phyloP scores from a whole-genome alignment of 2,888 invertebrate species.

The Rhamnusium bicolor region DNA sequence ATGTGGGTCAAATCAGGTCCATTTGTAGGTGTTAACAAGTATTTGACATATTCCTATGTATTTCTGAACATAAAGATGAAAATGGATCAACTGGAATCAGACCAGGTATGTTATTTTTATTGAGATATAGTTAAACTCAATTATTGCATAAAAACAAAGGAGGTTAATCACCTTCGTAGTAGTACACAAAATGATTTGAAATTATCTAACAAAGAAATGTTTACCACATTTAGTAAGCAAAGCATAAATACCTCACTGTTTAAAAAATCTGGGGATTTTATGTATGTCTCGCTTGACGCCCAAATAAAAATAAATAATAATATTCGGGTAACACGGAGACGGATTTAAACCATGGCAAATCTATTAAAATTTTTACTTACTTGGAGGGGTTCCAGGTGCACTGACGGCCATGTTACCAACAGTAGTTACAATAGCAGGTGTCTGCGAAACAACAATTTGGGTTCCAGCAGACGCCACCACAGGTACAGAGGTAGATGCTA shows the following conservation, averaged over 20 bases:
- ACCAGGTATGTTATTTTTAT: too few relatives aligned
- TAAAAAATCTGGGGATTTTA: conserved; percentile 42
- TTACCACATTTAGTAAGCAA: conserved; percentile 42
- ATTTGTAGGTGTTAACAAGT: too few relatives aligned
- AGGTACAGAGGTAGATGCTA: conserved; percentile 42
- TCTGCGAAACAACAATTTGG: conserved; percentile 52
- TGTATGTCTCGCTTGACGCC: conserved; percentile 49
- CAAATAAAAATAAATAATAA: conserved; percentile 41
- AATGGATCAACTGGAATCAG: too few relatives aligned
- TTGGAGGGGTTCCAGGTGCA: conserved; percentile 65
- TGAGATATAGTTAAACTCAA: too few relatives aligned
- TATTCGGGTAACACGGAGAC: conserved; percentile 50
- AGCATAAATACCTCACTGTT: conserved; percentile 33
- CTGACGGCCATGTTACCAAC: conserved; percentile 67
- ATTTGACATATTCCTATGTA: too few relatives aligned
- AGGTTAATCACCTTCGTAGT: too few relatives aligned
- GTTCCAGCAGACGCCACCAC: conserved; percentile 39
- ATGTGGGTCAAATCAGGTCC: too few relatives aligned
- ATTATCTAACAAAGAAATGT: conserved; percentile 26
- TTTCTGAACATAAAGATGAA: too few relatives aligned
- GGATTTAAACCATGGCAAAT: too few relatives aligned
- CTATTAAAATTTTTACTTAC: conserved; percentile 55
- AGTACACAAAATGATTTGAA: too few relatives aligned
- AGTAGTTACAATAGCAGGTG: conserved; percentile 49
- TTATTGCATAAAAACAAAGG: too few relatives aligned